Evolutionary conservation across 1,140 invertebrate species (phyloP), one percentile per base, ranked within the genome.

Genomic region (Grapholita molesta): DNA sequence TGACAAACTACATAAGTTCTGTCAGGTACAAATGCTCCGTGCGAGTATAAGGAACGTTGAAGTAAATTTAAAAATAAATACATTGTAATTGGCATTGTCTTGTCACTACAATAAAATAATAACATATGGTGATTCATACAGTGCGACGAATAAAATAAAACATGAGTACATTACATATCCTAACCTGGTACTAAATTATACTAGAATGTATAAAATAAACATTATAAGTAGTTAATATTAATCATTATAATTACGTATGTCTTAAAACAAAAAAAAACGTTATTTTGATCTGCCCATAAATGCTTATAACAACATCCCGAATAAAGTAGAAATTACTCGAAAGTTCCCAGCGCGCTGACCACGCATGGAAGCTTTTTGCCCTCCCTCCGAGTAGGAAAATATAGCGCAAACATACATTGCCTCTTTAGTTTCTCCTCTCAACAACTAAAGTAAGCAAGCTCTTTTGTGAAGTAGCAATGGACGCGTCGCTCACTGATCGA

Each of bases 1-100:
- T n/a, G n/a, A n/a, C n/a, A n/a, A n/a, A 21, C 42, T n/a, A 21
- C 42, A 38, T 38, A 15, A 38, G 15, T 5, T 48, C 15, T 48
- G 42, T 48, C 42, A 48, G 42, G 42, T 48, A 48, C 42, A 21
- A 48, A 48, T 48, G 15, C 18, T 15, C 0, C 42, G 6, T 18
- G 42, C 2, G 15, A 48, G 73, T 77, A 71, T 79, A 79, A 73
- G 77, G 77, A 70, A 38, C 64, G 66, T 30, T 38, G 72, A 77
- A 76, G 75, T 70, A 73, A 73, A 74, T 66, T 73, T 70, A 55
- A 61, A 30, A 76, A 70, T 71, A 75, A 69, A 73, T 66, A 75
- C 64, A 71, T 69, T 64, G 42, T 74, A 70, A 73, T 74, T 70
- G 64, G 70, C 69, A 79, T 79, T 76, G 77, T 79, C 67, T 64